Evolutionary conservation across 2,888 invertebrate species (phyloP), one percentile per base, ranked within the genome.

Genomic region (Chloromyia formosa): DNA sequence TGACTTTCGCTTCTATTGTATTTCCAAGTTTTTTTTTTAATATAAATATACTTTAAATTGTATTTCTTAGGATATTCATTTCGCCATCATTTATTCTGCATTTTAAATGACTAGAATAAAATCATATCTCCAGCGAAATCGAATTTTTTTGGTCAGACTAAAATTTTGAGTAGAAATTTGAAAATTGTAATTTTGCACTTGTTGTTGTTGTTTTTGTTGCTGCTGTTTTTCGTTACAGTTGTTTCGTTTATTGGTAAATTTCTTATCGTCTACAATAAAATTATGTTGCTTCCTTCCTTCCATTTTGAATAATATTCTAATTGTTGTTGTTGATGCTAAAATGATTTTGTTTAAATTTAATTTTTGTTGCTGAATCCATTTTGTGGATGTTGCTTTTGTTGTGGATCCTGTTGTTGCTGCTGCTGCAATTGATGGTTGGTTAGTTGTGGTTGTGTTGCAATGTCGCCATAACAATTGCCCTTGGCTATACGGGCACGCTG

Each of bases 381-480:
- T 69, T 69, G 54, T 27, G 49, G 66, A 58, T 74, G 16, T 42
- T 76, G 62, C 23, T 71, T 7, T 71, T 74, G 56, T 71, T 61
- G 64, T 60, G 64, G 56, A 35, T 61, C 45, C 16, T 49, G 18
- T 74, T 58, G 53, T 56, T 62, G 49, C 58, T 74, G 64, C 16
- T 73, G 61, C 20, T 71, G 71, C 3, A 22, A 14, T 27, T 53
- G 53, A 49, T 49, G 20, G 9, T 27, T 62, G 12, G 22, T 35
- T 73, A 62, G 22, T 35, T 54, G 23, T 53, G 58, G 18, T 61
- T 14, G 2, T 23, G 61, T 72, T 75, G 53, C 68, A 74, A 71
- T 74, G 74, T 74, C 77, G 75, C 75, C 75, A 77, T 77, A 75
- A 75, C 74, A 73, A 60, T 60, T 53, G 75, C 75, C 76, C 76